Conservation (phyloP, 1,140 invertebrate genomes). For the Orussus abietinus region DNA sequence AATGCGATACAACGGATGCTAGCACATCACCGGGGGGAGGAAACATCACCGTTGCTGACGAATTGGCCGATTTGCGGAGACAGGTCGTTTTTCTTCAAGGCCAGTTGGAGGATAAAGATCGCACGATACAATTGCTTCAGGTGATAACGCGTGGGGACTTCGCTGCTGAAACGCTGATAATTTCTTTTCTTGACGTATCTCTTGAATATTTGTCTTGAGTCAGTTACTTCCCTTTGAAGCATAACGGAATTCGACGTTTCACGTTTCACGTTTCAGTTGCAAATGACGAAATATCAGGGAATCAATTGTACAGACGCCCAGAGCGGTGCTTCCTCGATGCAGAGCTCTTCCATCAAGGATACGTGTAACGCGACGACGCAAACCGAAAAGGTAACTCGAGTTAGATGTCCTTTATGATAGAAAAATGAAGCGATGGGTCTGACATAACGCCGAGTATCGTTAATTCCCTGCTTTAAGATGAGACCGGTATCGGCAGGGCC, state of each 20-base stretch:
- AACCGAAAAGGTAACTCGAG: slow-evolving; percentile 68
- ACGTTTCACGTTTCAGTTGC: slow-evolving; percentile 33
- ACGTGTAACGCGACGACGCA: slow-evolving; percentile 67
- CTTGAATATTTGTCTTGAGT: no score
- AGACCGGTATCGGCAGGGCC: slow-evolving; percentile 62
- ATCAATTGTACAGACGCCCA: slow-evolving; percentile 33
- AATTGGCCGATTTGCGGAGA: slow-evolving; percentile 71
- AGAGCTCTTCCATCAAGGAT: slow-evolving; percentile 28
- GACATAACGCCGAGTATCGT: not conserved
- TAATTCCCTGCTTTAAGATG: slow-evolving; percentile 49
- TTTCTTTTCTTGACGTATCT: no score
- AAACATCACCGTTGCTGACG: slow-evolving; percentile 55
- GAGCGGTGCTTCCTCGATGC: slow-evolving; percentile 20
- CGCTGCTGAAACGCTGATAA: no score
- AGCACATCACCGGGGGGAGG: slow-evolving; percentile 44
- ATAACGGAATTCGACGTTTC: no score
- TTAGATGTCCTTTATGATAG: not conserved
- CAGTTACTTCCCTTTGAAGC: no score
- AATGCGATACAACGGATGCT: slow-evolving; percentile 42
- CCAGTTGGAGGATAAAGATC: slow-evolving; percentile 70
- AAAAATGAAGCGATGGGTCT: not conserved
- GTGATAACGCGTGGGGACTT: no score
- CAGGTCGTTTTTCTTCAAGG: slow-evolving; percentile 75
- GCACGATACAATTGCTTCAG: slow-evolving; percentile 64
- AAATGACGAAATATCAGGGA: slow-evolving; percentile 44